Evolutionary conservation across 2,113 vertebrate species (phyloP), one percentile per base, ranked within the genome.

Genomic region (Riparia riparia): DNA sequence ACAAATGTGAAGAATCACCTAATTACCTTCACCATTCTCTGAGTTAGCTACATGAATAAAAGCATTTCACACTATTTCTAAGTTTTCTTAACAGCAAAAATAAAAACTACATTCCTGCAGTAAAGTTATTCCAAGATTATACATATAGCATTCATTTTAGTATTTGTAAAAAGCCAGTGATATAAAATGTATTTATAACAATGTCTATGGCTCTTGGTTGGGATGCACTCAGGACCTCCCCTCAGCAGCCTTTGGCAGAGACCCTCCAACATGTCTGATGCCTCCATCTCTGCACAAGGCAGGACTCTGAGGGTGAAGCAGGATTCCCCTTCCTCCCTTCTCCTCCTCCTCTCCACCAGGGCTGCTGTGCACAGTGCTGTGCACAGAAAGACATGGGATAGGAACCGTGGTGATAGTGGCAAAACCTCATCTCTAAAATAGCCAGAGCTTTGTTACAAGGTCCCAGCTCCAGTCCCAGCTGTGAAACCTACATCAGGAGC

Each of bases 371-470:
- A 31, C 10, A 39, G 28, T n/a, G 21, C 18, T 53, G 28, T 22
- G 47, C 28, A 61, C 24, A 54, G 45, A 73, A 51, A 57, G 29
- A 9, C 1, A 28, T 2, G 5, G 15, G 4, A 4, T 25, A 60
- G 22, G 22, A 44, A 6, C 5, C 6, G 7, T 0, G 0, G 34
- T 41, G 25, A 42, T 2, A 13, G 25, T 9, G 14, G 17, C 19
- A 53, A 54, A 91, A 9, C 25, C 25, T 90, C 5, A 8, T 9
- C 15, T 9, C 0, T 34, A 24, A 85, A 85, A 49, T 7, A 42
- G 28, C 0, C 16, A 54, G 11, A 60, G 14, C 32, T 71, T 74
- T 54, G 17, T 47, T 26, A n/a, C 22, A 82, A 79, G n/a, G n/a
- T 63, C 25, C 18, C 18, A 29, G 39, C 14, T 77, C 25, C 4